Percentiles rank a stretch among this genome's conserved stretches.
Conservation (phyloP, 2,888 invertebrate species). For the Drosophila planitibia region DNA sequence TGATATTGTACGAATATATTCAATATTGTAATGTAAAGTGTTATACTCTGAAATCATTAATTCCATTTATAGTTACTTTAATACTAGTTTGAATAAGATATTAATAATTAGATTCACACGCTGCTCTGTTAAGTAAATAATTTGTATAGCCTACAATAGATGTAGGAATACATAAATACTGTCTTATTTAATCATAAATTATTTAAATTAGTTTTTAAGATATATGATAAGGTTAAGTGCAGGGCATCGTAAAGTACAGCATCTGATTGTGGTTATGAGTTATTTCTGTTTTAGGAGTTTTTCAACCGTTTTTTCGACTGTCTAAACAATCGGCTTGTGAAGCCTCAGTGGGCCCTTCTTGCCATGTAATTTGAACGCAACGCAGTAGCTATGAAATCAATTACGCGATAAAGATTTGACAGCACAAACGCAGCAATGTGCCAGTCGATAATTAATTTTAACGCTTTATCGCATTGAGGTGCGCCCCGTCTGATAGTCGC, state of each 20-base stretch:
- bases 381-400: conserved; percentile 82
- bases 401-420: conserved; percentile 82
- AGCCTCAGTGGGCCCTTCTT: conserved; percentile 48
- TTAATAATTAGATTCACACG: neutral
- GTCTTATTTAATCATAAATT: neutral
- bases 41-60: neutral
- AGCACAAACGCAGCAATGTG: conserved; percentile 78
- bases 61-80: neutral
- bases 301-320: conserved; percentile 54
- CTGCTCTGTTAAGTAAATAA: neutral
- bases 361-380: conserved; percentile 73
- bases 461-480: conserved; percentile 80
- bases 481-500: conserved; percentile 69
- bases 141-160: rapidly evolving
- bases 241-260: conserved; percentile 22
- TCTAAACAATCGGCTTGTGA: conserved; percentile 61
- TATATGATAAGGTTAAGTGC: neutral
- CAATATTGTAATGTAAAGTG: neutral
- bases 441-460: conserved; percentile 81
- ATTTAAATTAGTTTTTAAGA: neutral
- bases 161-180: neutral
- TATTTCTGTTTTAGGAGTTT: conserved; percentile 19
- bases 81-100: too few relatives aligned
- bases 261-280: neutral
- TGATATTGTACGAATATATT: neutral